phyloP scores from a whole-genome alignment of 2,113 vertebrate genomes.

The Hippocampus comes region DNA sequence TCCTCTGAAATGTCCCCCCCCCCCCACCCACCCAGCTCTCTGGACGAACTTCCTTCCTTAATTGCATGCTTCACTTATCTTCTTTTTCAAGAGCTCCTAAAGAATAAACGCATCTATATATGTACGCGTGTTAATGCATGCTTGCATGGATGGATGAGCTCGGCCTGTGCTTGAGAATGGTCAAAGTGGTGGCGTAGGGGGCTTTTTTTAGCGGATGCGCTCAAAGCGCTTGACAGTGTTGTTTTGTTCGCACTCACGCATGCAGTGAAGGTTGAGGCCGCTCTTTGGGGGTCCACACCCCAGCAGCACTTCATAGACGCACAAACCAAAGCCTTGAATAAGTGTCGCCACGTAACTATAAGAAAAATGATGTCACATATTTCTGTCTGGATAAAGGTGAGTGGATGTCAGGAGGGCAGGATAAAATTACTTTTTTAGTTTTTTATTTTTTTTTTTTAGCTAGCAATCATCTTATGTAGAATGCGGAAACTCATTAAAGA shows the following conservation, averaged over 20 bases:
- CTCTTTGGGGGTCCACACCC: not conserved
- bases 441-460: no score
- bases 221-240: not conserved
- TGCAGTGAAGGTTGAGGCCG: not conserved
- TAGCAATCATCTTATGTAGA: no score
- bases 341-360: not conserved
- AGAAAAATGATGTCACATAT: not conserved
- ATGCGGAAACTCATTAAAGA: no score
- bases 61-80: constrained; percentile 10
- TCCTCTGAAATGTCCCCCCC: constrained; percentile 33
- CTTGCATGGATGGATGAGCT: constrained; percentile 7
- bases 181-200: not conserved
- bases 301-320: not conserved
- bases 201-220: not conserved
- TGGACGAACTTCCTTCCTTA: constrained; percentile 15
- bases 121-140: not conserved
- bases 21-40: constrained; percentile 6
- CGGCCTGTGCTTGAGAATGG: not conserved
- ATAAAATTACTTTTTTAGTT: no score
- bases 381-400: not conserved
- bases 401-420: no score
- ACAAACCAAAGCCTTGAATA: not conserved
- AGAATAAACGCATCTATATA: constrained; percentile 15
- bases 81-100: constrained; percentile 8
- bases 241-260: not conserved